These are phyloP conservation scores for Pseudois nayaur DNA, from an alignment of 2,113 vertebrate species.

Conservation along the genomic window DNA sequence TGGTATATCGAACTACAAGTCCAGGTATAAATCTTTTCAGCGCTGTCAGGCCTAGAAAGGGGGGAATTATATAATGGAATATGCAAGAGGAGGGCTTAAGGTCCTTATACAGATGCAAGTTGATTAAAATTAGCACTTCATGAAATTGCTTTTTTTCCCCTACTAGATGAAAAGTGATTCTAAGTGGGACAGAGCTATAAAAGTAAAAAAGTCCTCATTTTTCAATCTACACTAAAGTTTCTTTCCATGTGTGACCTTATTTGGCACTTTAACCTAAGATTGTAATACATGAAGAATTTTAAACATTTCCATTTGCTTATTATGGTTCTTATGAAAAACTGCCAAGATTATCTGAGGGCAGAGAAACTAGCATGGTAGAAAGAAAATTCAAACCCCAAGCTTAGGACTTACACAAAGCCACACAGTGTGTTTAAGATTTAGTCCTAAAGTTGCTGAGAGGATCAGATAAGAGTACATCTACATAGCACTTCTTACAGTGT, in stretches of 20 bases:
- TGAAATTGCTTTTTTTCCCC: conserved; percentile 58
- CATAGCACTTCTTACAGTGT: not conserved
- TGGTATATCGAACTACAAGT: not conserved
- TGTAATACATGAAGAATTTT: not conserved
- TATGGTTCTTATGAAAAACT: not conserved
- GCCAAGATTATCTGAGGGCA: not conserved
- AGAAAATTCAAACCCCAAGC: not conserved
- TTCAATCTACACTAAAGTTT: conserved; percentile 41
- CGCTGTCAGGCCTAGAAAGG: not conserved
- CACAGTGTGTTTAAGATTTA: not conserved
- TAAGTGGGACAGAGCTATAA: conserved; percentile 66
- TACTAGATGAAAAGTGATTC: conserved; percentile 51
- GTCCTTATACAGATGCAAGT: conserved; percentile 49
- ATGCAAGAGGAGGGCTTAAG: conserved; percentile 2
- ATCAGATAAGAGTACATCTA: too few species aligned
- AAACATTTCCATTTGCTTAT: not conserved
- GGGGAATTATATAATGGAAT: conserved; percentile 40
- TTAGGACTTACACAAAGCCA: not conserved
- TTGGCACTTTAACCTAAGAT: not conserved
- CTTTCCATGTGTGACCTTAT: conserved; percentile 47
- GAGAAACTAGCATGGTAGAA: not conserved
- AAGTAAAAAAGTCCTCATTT: conserved; percentile 59
- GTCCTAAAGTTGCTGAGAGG: not conserved
- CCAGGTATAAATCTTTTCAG: not conserved
- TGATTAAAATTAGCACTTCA: conserved; percentile 73